Base-by-base conservation (phyloP, 2,888 invertebrate genomes). In the Xanthorhoe spadicearia region DNA sequence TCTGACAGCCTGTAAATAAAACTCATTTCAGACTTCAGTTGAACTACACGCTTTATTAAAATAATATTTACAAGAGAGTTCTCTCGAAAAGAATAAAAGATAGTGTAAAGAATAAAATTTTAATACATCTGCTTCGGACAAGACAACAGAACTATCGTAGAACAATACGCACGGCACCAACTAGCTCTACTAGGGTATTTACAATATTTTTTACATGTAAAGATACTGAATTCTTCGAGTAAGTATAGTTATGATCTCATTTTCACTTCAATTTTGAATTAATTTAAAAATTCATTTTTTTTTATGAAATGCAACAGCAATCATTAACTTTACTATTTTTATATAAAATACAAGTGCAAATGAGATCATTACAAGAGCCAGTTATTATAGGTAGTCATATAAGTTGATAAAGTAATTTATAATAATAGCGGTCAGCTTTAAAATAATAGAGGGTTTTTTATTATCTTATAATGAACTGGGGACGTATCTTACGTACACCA, bases 1-100 rank as follows among this genome's bases (percentile, higher is more conserved):
- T 82, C 77, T 82, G 85, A 79, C 77, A 80, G 86, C 88, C 92
- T 92, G 92, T 83, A 92, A 92, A 88, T 83, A 86, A 90, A 90
- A 89, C 77, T 81, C 81, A 83, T 74, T 83, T 81, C 80, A 80
- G 74, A 76, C 75, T 77, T 62, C 66, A 67, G 69, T 72, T 62
- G 19, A 67, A 68, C 62, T 60, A 52, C 60, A 70, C 58, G 43
- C 62, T 63, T 67, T 68, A 66, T 69, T 68, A 50, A 60, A 61
- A 61, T 64, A 35, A 56, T 68, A 65, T 66, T 64, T 68, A 69
- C 61, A 68, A 66, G 61, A 64, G 53, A 60, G 55, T 64, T n/a
- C n/a, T n/a, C 61, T 66, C 53, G 57, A 73, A 70, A 75, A 71
- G 70, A 83, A 83, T 83, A 87, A 90, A 86, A 88, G 81, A 79